Conservation (phyloP, 2,888 invertebrate genomes). For the Ophioninae sp. region DNA sequence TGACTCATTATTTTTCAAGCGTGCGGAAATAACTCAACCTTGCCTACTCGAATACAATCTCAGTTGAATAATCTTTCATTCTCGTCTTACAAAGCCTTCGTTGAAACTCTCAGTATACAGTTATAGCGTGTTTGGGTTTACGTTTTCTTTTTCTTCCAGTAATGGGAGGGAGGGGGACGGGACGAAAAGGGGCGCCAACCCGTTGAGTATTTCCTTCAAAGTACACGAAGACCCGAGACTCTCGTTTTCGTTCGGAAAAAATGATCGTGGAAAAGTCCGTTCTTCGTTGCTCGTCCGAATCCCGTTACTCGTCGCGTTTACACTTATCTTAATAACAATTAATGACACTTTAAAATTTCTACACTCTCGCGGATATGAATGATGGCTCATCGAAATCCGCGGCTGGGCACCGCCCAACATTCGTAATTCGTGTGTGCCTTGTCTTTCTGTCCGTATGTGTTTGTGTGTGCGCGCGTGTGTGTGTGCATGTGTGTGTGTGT, state of each 20-base stretch:
- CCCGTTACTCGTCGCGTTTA: conserved; percentile 61
- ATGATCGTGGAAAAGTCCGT: conserved; percentile 20
- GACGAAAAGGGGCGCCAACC: conserved; percentile 71
- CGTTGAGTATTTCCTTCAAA: conserved; percentile 71
- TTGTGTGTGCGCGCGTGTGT: conserved; percentile 12
- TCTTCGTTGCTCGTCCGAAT: conserved; percentile 45
- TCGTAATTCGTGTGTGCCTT: conserved; percentile 38
- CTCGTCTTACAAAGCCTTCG: conserved; percentile 26
- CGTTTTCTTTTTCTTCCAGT: conserved; percentile 40
- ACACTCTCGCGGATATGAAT: conserved; percentile 75
- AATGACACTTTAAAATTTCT: conserved; percentile 79
- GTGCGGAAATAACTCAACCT: conserved; percentile 58
- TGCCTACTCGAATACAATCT: conserved; percentile 59
- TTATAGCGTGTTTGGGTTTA: conserved; percentile 67
- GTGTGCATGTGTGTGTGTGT: conserved; percentile 9
- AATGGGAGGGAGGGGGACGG: conserved; percentile 73
- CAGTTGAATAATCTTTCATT: conserved; percentile 43
- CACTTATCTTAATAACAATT: conserved; percentile 78
- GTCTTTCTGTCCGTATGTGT: conserved; percentile 21
- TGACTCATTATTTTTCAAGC: conserved; percentile 51
- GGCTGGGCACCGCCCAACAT: conserved; percentile 74
- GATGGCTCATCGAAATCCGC: conserved; percentile 61
- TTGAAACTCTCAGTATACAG: conserved; percentile 70
- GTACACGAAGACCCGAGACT: conserved; percentile 66
- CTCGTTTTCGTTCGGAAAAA: conserved; percentile 63